Evolutionary conservation across 2,113 vertebrate species (phyloP), one percentile per base, ranked within the genome.

Genomic region (Bubo bubo): DNA sequence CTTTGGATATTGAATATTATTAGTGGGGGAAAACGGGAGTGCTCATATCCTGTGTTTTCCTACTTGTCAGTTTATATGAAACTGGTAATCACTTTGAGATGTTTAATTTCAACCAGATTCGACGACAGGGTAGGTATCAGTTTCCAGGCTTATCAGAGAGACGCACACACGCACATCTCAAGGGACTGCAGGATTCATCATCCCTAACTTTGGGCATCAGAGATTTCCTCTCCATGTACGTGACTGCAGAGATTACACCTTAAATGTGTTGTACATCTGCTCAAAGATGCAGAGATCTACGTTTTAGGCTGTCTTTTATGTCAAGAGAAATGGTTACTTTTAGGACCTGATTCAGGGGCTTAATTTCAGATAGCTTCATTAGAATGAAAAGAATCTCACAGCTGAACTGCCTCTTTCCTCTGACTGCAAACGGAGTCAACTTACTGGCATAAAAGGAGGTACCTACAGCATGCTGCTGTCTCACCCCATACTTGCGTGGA

Each of bases 111-210:
- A 41, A 41, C 50, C 52, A 55, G 20, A 6, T 74, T 87, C 26
- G 35, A 80, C 37, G 37, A 9, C 10, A 27, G 20, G 30, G 34
- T 35, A 70, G 62, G 2, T 66, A 50, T 0, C 19, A 10, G 17
- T 16, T 91, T 86, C 41, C 55, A 34, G 32, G 4, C 27, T 56
- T 56, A n/a, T 1, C 53, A 80, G 34, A 58, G 88, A 74, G 52
- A 37, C 17, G 16, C 64, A 16, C 35, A 20, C 16, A 5, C 0
- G 0, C 9, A 3, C 8, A 16, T 64, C 71, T 45, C 16, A 16
- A 71, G 67, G 45, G 34, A 37, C 34, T 55, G 32, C 3, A 17
- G 52, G 47, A 43, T 60, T 63, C 64, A 10, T 47, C 37, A 15
- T 21, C 30, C n/a, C 34, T 56, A 16, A 39, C 56, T 79, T 26